phyloP scores from a whole-genome alignment of 2,113 vertebrate species.

The Siniperca knerii region DNA sequence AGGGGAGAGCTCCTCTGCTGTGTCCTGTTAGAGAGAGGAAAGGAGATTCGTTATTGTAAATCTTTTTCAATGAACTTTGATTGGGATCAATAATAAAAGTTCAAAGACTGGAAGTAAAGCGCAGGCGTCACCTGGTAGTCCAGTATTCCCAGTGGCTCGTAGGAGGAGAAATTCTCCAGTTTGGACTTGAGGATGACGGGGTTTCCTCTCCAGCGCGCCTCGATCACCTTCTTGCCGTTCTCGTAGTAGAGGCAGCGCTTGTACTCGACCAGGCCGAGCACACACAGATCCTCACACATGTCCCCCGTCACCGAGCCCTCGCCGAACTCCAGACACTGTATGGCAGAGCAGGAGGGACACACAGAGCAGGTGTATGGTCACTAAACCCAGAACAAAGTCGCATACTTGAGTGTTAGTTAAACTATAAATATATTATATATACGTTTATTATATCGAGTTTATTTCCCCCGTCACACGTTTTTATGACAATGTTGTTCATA shows the following conservation, averaged over 20 bases:
- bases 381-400: too few species aligned
- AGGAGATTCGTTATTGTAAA: fast-evolving
- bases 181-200: constrained; percentile 94
- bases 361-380: not conserved
- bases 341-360: not conserved
- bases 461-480: too few species aligned
- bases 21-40: constrained; percentile 50
- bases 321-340: constrained; percentile 91
- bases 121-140: constrained; percentile 82
- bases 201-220: constrained; percentile 91
- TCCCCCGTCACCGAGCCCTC: constrained; percentile 88
- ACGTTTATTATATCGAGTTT: too few species aligned
- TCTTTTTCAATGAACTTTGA: too few species aligned
- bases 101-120: not conserved
- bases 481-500: too few species aligned
- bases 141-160: constrained; percentile 86
- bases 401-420: too few species aligned
- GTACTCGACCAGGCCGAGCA: constrained; percentile 87
- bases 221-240: constrained; percentile 96
- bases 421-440: too few species aligned
- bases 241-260: constrained; percentile 93
- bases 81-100: not conserved
- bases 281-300: constrained; percentile 94
- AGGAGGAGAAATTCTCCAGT: constrained; percentile 93
- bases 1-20: constrained; percentile 83